Conservation (phyloP, 2,797 vertebrate species). For the Darevskia nairensis region DNA sequence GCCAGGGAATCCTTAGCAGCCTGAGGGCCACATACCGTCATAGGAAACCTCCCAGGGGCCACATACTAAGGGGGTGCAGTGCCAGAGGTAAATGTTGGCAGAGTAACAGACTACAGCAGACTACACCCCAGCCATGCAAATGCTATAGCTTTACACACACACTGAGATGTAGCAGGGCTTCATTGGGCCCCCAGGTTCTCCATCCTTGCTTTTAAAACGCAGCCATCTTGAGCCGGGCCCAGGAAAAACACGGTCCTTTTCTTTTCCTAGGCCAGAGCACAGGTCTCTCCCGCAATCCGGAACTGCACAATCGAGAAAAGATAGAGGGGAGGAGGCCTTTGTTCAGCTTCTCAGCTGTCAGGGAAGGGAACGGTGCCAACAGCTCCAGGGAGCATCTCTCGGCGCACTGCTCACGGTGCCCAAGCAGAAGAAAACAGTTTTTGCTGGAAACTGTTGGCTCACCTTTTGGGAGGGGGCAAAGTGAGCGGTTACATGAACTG, state of each 20-base stretch:
- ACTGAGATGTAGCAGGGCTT: too few species aligned
- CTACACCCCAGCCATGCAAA: too few species aligned
- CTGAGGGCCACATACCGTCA: too few species aligned
- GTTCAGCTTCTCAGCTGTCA: not conserved
- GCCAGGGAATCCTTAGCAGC: not conserved
- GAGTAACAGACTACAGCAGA: too few species aligned
- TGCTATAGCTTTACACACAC: too few species aligned
- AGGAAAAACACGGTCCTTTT: not conserved
- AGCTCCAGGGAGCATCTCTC: too few species aligned
- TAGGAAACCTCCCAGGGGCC: too few species aligned
- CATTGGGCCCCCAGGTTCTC: too few species aligned
- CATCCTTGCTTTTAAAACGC: too few species aligned
- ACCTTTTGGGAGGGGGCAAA: not conserved
- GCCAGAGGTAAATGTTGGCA: too few species aligned
- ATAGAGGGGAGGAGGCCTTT: not conserved
- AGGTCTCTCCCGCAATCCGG: not conserved
- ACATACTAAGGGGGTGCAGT: too few species aligned
- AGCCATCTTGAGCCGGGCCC: not conserved
- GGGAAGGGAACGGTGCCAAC: not conserved
- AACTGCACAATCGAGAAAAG: too few species aligned
- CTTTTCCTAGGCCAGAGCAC: not conserved
- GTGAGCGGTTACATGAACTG: slow-evolving; percentile 25
- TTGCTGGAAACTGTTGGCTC: not conserved
- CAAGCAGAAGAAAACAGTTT: not conserved
- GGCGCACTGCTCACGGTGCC: not conserved